Evolutionary conservation across 2,888 invertebrate species (phyloP).

Genomic region (Ochropleura leucogaster): DNA sequence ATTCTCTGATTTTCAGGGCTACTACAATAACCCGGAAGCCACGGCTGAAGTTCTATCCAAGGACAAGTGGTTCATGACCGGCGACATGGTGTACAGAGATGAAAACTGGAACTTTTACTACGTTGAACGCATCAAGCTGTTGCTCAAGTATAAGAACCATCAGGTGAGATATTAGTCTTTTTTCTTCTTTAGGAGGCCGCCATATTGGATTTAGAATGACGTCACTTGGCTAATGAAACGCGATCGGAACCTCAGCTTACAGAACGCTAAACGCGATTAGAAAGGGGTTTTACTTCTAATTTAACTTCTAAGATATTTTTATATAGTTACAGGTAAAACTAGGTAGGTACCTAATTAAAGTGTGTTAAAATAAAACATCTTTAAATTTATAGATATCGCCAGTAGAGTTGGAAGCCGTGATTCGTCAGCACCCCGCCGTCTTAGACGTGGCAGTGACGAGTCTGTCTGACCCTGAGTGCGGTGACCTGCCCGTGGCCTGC

Average conservation of each 20-base stretch:
- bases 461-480: constrained; percentile 71
- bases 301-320: too few relatives aligned
- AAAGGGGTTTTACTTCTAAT: too few relatives aligned
- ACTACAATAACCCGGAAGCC: constrained; percentile 83
- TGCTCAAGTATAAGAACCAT: constrained; percentile 87
- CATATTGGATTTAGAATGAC: too few relatives aligned
- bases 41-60: constrained; percentile 80
- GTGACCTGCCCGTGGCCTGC: constrained; percentile 78
- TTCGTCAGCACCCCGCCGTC: constrained; percentile 18
- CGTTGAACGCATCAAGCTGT: constrained; percentile 88
- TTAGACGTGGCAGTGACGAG: constrained; percentile 73
- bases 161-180: constrained; percentile 76
- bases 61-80: constrained; percentile 88
- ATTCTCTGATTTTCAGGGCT: constrained; percentile 73
- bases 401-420: constrained; percentile 16
- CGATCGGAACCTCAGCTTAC: too few relatives aligned
- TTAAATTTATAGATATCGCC: constrained; percentile 69
- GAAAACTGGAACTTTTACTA: constrained; percentile 86
- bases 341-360: too few relatives aligned
- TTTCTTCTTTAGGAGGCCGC: background rate
- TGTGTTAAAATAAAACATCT: background rate
- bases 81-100: constrained; percentile 89
- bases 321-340: too few relatives aligned
- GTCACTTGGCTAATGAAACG: too few relatives aligned
- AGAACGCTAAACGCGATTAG: too few relatives aligned